Conservation (phyloP, 2,113 vertebrate genomes). For the Pituophis catenifer region DNA sequence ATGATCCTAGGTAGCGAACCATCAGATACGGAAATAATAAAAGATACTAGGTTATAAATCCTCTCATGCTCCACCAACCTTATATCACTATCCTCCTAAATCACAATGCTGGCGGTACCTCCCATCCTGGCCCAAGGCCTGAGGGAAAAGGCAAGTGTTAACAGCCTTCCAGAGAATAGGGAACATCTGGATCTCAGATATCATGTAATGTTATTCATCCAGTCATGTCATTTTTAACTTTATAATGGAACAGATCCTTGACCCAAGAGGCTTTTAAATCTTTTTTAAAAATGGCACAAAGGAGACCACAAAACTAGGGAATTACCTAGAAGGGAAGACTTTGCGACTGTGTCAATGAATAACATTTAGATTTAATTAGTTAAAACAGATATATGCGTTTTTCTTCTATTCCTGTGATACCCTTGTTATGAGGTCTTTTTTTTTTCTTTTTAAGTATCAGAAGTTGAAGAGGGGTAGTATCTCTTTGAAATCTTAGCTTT, state of each 20-base stretch:
- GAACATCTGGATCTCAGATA: neutral
- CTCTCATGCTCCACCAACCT: neutral
- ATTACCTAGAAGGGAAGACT: neutral
- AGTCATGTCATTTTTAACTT: neutral
- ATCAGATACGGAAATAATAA: neutral
- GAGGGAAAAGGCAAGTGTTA: neutral
- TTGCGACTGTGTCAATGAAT: neutral
- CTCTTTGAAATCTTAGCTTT: conserved; percentile 43
- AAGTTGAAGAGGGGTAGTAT: conserved; percentile 6
- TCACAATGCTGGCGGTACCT: neutral
- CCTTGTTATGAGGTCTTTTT: neutral
- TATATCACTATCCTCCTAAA: neutral
- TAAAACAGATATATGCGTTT: neutral
- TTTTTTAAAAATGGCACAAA: neutral
- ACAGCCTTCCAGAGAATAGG: neutral
- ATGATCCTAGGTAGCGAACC: neutral
- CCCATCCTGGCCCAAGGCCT: neutral
- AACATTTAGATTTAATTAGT: neutral
- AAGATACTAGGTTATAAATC: neutral
- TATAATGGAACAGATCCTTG: neutral
- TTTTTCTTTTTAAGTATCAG: neutral
- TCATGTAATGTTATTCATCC: neutral
- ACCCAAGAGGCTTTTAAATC: neutral
- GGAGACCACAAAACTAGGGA: neutral
- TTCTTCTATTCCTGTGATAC: neutral